phyloP scores from a whole-genome alignment of 2,113 vertebrate genomes.

The Corythoichthys haematopterus region DNA sequence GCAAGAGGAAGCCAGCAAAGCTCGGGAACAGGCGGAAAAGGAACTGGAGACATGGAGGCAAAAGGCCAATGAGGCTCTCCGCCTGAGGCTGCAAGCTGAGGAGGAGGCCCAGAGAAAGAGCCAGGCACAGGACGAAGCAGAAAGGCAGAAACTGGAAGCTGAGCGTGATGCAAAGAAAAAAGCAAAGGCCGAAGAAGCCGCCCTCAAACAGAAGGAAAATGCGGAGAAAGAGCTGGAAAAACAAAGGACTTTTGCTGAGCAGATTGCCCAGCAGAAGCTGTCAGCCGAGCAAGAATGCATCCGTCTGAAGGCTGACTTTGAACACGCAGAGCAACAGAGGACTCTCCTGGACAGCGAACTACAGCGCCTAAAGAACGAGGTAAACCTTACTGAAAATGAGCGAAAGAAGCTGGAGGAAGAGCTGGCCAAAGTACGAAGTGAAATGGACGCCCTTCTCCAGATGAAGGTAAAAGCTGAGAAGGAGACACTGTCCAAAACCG shows the following conservation, averaged over 20 bases:
- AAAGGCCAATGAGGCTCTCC: conserved; percentile 91
- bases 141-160: conserved; percentile 89
- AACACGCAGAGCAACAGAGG: conserved; percentile 87
- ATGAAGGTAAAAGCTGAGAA: conserved; percentile 83
- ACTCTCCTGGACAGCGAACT: conserved; percentile 87
- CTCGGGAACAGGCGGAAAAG: conserved; percentile 81
- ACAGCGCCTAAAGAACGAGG: conserved; percentile 82
- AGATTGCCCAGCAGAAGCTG: conserved; percentile 85
- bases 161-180: conserved; percentile 86
- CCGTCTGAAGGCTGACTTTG: conserved; percentile 84
- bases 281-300: conserved; percentile 89
- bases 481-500: conserved; percentile 79
- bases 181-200: conserved; percentile 83
- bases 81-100: conserved; percentile 87
- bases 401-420: conserved; percentile 87
- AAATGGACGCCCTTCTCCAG: conserved; percentile 86
- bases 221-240: conserved; percentile 89
- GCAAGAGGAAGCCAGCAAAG: conserved; percentile 81
- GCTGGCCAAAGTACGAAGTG: conserved; percentile 81
- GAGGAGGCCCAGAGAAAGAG: conserved; percentile 90
- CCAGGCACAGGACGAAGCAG: conserved; percentile 86
- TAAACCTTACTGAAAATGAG: conserved; percentile 75
- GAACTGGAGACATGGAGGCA: conserved; percentile 92
- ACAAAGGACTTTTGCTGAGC: conserved; percentile 83
- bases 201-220: conserved; percentile 85